Evolutionary conservation across 1,140 invertebrate genomes (phyloP).

Genomic region (Drosophila repletoides): DNA sequence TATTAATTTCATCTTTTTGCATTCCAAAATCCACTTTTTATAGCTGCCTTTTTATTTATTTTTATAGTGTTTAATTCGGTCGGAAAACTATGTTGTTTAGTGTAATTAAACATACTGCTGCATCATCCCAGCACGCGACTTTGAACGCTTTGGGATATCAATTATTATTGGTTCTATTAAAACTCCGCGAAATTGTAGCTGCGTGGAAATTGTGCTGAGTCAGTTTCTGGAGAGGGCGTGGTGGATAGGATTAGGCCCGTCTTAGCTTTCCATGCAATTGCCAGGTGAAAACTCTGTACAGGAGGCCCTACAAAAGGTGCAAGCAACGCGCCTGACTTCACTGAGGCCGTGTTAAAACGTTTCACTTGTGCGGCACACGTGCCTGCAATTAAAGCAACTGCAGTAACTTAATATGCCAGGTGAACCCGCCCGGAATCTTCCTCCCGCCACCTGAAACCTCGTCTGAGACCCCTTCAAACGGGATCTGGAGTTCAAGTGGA

Average conservation of each 20-base stretch:
- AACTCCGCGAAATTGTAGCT: constrained; percentile 35
- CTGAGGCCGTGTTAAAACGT: constrained; percentile 46
- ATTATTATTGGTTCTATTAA: constrained; percentile 30
- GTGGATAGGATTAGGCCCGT: constrained; percentile 51
- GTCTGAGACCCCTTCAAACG: not conserved
- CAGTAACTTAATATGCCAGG: constrained; percentile 68
- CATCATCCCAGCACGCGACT: constrained; percentile 21
- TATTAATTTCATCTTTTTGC: no score
- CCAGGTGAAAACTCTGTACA: constrained; percentile 11
- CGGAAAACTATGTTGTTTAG: no score
- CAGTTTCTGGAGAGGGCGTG: not conserved
- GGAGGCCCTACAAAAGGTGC: constrained; percentile 50
- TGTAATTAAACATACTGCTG: no score
- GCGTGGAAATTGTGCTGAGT: constrained; percentile 33
- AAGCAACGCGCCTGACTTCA: constrained; percentile 53
- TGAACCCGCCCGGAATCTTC: not conserved
- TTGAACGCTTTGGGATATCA: constrained; percentile 31
- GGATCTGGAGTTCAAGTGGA: not conserved
- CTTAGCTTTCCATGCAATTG: constrained; percentile 56
- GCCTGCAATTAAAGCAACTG: constrained; percentile 69
- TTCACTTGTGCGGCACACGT: constrained; percentile 60
- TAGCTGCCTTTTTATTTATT: no score
- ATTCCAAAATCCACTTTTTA: no score
- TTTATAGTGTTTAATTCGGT: no score
- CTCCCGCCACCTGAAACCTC: not conserved